Base-by-base conservation (phyloP, 1,140 invertebrate genomes). In the Asbolus verrucosus region DNA sequence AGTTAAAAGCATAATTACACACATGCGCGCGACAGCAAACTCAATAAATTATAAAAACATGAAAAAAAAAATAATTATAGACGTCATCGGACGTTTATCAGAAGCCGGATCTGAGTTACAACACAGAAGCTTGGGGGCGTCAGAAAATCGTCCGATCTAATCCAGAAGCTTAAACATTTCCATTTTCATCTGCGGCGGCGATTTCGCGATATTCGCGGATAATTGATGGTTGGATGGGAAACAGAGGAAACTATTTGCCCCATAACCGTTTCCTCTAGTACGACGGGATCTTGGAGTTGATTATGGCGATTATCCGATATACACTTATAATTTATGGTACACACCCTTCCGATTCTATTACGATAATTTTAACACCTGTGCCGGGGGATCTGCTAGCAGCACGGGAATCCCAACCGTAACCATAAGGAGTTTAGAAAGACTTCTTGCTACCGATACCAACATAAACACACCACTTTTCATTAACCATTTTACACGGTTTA, bases 321-420 rank as follows among this genome's bases (percentile, higher is more conserved):
- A 62, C 63, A 61, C 66, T 60, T 65, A 71, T 76, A 73, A 76
- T 75, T 76, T 77, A 77, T 72, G 66, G 65, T 69, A 69, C 76
- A 77, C 76, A 76, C 76, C 76, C 76, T 77, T 76, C 76, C 76
- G 76, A 77, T 77, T 75, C 74, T 75, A 77, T 77, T 77, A 77
- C 76, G 74, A 77, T 77, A 77, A 77, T 76, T 77, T 77, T 74
- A 77, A 76, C 76, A 77, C 76, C 76, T 77, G 74, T 77, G 76
- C 74, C 33, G 33, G 2, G n/a, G 5, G 33, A 36, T 36, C 33
- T 36, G 33, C 33, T 11, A 68, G 46, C 60, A 46, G 59, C 38
- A 69, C 31, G 46, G 46, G 46, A 54, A 54, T 54, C 14, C 54
- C 38, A 71, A 38, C 59, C 65, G 54, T 67, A 71, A 71, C 50